These are phyloP conservation scores for Burhinus bistriatus DNA, from an alignment of 2,113 vertebrate genomes.

Conservation along the genomic window DNA sequence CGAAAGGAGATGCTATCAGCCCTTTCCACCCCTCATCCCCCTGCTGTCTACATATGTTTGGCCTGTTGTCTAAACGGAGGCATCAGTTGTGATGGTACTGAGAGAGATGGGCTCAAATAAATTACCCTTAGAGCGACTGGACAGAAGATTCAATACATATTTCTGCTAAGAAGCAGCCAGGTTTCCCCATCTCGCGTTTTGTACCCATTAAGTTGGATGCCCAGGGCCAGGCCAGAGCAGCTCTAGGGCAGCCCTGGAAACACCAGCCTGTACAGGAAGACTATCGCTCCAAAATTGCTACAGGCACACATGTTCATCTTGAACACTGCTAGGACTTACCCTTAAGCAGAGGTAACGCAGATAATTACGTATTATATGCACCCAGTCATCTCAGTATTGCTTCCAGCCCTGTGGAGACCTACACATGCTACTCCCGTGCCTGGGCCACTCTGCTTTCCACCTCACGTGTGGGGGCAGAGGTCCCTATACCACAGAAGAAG, in stretches of 20 bases:
- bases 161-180: neutral
- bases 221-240: neutral
- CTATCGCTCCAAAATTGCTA: neutral
- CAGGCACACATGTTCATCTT: fast-evolving
- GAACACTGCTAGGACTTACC: neutral
- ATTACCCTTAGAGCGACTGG: too few species aligned
- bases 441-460: neutral
- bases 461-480: fast-evolving
- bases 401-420: neutral
- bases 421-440: neutral
- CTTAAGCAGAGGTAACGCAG: neutral
- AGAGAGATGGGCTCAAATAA: neutral
- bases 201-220: neutral
- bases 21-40: neutral
- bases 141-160: neutral
- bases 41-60: fast-evolving
- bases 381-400: neutral
- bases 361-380: neutral
- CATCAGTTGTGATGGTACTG: neutral
- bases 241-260: neutral
- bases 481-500: too few species aligned
- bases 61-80: neutral
- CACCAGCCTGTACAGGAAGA: neutral
- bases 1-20: neutral
- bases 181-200: neutral